Evolutionary conservation across 2,113 vertebrate species (phyloP).

Genomic region (Sander vitreus): DNA sequence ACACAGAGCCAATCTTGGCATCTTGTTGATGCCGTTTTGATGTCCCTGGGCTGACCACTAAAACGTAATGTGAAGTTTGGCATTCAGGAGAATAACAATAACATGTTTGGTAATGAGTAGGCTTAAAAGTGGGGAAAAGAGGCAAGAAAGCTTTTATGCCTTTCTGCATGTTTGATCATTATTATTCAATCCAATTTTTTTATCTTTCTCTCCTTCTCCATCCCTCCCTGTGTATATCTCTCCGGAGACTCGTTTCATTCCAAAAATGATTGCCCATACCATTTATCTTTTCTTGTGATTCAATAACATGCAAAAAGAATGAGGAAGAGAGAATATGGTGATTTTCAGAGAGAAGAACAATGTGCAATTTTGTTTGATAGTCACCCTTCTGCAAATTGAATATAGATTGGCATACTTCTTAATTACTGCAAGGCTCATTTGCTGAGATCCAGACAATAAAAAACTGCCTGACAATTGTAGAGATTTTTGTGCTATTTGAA

Average conservation of each 20-base stretch:
- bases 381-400: slow-evolving; percentile 68
- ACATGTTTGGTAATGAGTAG: slow-evolving; percentile 41
- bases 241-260: slow-evolving; percentile 61
- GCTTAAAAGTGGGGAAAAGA: slow-evolving; percentile 19
- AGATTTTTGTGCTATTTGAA: slow-evolving; percentile 63
- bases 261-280: slow-evolving; percentile 63
- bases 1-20: slow-evolving; percentile 60
- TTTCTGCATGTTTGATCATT: slow-evolving; percentile 56
- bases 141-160: slow-evolving; percentile 21
- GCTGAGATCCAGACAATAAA: slow-evolving; percentile 56
- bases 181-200: slow-evolving; percentile 63
- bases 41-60: slow-evolving; percentile 69
- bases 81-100: slow-evolving; percentile 23
- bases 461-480: slow-evolving; percentile 46
- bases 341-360: slow-evolving; percentile 64
- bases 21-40: slow-evolving; percentile 40
- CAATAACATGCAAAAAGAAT: slow-evolving; percentile 66
- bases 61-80: slow-evolving; percentile 46
- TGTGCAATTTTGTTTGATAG: slow-evolving; percentile 71
- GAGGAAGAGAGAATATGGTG: slow-evolving; percentile 37
- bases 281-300: slow-evolving; percentile 72
- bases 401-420: slow-evolving; percentile 73
- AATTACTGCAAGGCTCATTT: slow-evolving; percentile 76
- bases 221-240: slow-evolving; percentile 43
- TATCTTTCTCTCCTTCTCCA: slow-evolving; percentile 25